Evolutionary conservation across 2,113 vertebrate genomes (phyloP), one percentile per base, ranked within the genome.

Genomic region (Hucho hucho): DNA sequence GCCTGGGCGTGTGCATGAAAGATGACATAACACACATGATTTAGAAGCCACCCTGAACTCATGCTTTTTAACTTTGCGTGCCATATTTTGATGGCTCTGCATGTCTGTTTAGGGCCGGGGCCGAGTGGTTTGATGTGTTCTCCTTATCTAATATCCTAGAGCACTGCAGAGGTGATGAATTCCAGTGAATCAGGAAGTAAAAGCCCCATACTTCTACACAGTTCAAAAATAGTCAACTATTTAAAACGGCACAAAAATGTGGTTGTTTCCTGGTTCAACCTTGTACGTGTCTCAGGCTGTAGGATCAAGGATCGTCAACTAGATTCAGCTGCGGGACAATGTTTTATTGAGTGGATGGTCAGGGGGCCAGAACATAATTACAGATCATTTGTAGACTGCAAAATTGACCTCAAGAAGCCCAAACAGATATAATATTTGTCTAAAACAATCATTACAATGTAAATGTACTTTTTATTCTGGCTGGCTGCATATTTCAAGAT

Each of bases 51-150:
- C 20, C 22, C 65, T 43, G 37, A 43, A 43, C 47, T 58, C 14
- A 67, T 37, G 14, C 65, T 53, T 53, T 53, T 14, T 20, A 18
- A 7, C 28, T n/a, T 75, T 64, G 22, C 43, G 20, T 13, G 16
- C 59, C 22, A 6, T 28, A 68, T 70, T 76, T 37, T 66, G 79
- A 75, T 74, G 74, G 73, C 56, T 63, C n/a, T 74, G 79, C 72
- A 70, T 86, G 79, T 81, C 76, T 26, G 64, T 25, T 65, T 14
- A 65, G 4, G n/a, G n/a, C 5, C 9, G 11, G 37, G 37, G 9
- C 37, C 37, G 9, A 22, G 25, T 28, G 25, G 25, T 29, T 65
- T 28, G 4, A 47, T 70, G 25, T 20, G 46, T 25, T 76, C 65
- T 56, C 28, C 28, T 66, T 71, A 32, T 13, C 28, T 70, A 58